These are phyloP conservation scores for Spilogale gracilis DNA, from an alignment of 2,113 vertebrate genomes.

Conservation along the genomic window DNA sequence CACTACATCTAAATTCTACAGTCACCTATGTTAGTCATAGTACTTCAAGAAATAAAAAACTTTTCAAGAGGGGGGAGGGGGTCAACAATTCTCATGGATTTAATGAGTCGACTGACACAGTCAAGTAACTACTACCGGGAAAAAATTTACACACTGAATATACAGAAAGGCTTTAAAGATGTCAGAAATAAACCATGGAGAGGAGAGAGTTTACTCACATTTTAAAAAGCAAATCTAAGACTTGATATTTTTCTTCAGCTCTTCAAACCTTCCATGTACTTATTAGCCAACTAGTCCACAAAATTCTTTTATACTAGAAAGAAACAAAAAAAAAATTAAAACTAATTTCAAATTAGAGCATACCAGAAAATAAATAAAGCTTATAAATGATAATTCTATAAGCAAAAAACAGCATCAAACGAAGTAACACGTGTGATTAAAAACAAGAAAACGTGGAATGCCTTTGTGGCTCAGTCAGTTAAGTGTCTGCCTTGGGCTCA, in stretches of 20 bases:
- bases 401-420: background rate
- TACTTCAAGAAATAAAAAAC: background rate
- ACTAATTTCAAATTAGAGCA: slow-evolving; percentile 14
- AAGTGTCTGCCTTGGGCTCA: no score
- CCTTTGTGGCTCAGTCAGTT: background rate
- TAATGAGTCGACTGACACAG: background rate
- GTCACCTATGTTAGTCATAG: background rate
- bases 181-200: background rate
- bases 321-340: slow-evolving; percentile 61
- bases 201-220: slow-evolving; percentile 74
- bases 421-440: background rate
- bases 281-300: slow-evolving; percentile 67
- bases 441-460: background rate
- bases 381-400: background rate
- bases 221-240: slow-evolving; percentile 44
- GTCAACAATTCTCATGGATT: background rate
- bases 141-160: background rate
- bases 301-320: slow-evolving; percentile 71
- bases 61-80: background rate
- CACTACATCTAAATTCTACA: background rate
- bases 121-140: background rate
- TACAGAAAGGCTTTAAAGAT: background rate
- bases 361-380: background rate
- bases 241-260: slow-evolving; percentile 60
- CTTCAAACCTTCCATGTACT: slow-evolving; percentile 64